These are phyloP conservation scores for Drosophila heteroneura DNA, from an alignment of 2,888 invertebrate species.

Conservation along the genomic window DNA sequence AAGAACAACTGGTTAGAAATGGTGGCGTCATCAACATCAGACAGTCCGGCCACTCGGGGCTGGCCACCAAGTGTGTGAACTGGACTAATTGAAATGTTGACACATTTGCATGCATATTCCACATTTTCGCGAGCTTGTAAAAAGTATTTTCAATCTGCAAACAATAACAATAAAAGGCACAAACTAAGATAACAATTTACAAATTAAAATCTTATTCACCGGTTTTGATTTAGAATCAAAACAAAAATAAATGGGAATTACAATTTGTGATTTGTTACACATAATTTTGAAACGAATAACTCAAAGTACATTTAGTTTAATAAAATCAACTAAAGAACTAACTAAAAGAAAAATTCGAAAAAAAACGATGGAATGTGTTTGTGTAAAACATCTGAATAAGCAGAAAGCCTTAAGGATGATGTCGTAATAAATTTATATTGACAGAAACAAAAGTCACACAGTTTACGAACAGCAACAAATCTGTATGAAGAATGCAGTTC, in stretches of 20 bases:
- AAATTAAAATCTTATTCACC: background rate
- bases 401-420: background rate
- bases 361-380: background rate
- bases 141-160: background rate
- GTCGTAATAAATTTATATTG: background rate
- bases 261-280: background rate
- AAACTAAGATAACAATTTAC: background rate
- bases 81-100: conserved; percentile 6
- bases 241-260: background rate
- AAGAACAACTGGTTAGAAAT: conserved; percentile 52
- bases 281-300: background rate
- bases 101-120: background rate
- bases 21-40: conserved; percentile 41
- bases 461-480: background rate
- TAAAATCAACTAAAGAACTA: background rate
- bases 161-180: background rate
- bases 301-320: background rate
- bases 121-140: background rate
- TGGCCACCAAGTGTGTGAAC: conserved; percentile 28
- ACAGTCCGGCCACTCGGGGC: conserved; percentile 26
- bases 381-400: background rate
- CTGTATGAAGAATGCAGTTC: background rate
- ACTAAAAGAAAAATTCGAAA: background rate
- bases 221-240: background rate
- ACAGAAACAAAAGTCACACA: background rate